Percentiles rank a stretch among this genome's conserved stretches.
These are phyloP conservation scores for Phaethornis superciliosus DNA, from an alignment of 2,113 vertebrate genomes.

Conservation along the genomic window DNA sequence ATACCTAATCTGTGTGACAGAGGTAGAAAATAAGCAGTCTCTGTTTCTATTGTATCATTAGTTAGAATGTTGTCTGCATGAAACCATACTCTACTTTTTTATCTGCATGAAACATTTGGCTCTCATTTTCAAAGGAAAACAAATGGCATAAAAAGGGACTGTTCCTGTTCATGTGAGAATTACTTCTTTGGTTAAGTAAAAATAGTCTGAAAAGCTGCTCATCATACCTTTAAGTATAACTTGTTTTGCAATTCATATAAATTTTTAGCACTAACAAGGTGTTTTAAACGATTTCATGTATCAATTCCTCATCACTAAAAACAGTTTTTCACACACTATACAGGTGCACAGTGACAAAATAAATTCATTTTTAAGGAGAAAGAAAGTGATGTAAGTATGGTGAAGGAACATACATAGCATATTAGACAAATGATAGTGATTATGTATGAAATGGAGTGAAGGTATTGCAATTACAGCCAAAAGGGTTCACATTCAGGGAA, in stretches of 20 bases:
- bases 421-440: not conserved
- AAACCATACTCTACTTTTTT: not conserved
- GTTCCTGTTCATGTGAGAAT: not conserved
- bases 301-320: not conserved
- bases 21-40: not conserved
- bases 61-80: not conserved
- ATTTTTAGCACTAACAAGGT: not conserved
- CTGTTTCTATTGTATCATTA: not conserved
- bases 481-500: conserved; percentile 59
- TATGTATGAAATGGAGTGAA: conserved; percentile 42
- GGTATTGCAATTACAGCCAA: conserved; percentile 49
- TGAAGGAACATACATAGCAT: conserved; percentile 52
- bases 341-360: conserved; percentile 53
- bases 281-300: not conserved
- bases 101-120: not conserved
- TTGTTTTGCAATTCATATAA: not conserved
- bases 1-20: not conserved
- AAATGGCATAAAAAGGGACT: not conserved
- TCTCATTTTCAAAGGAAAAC: not conserved
- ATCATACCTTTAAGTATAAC: not conserved
- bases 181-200: not conserved
- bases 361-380: conserved; percentile 28
- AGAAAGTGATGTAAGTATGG: conserved; percentile 35
- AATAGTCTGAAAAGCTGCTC: not conserved
- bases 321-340: not conserved